Percentiles rank a stretch among this genome's conserved stretches.
These are phyloP conservation scores for Acanthosepion lycidas DNA, from an alignment of 2,888 invertebrate species.

Conservation along the genomic window DNA sequence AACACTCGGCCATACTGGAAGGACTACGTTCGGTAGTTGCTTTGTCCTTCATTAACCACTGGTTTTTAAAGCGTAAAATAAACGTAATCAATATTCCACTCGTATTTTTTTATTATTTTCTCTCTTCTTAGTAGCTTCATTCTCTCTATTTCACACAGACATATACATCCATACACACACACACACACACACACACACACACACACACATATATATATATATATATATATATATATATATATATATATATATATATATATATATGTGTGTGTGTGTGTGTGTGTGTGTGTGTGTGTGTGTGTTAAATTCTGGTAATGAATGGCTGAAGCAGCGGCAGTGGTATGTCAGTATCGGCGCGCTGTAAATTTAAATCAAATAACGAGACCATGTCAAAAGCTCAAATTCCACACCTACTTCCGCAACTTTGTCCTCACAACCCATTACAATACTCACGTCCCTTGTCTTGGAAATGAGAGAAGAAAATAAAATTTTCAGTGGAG, in stretches of 20 bases:
- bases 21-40: no score
- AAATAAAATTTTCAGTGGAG: not conserved
- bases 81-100: no score
- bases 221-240: not conserved
- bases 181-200: not conserved
- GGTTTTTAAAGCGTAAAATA: no score
- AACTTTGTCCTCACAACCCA: not conserved
- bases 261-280: no score
- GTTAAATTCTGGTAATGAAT: not conserved
- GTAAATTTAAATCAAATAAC: not conserved
- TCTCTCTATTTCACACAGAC: no score
- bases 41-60: no score
- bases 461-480: conserved; percentile 10
- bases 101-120: no score
- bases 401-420: not conserved
- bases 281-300: no score
- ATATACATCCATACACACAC: not conserved
- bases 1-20: no score
- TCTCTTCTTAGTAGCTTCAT: not conserved
- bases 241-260: not conserved
- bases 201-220: not conserved
- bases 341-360: not conserved
- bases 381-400: not conserved
- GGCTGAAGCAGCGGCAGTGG: not conserved
- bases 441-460: not conserved